Conservation (phyloP, 1,140 invertebrate species). For the Ceratosolen fusciceps region DNA sequence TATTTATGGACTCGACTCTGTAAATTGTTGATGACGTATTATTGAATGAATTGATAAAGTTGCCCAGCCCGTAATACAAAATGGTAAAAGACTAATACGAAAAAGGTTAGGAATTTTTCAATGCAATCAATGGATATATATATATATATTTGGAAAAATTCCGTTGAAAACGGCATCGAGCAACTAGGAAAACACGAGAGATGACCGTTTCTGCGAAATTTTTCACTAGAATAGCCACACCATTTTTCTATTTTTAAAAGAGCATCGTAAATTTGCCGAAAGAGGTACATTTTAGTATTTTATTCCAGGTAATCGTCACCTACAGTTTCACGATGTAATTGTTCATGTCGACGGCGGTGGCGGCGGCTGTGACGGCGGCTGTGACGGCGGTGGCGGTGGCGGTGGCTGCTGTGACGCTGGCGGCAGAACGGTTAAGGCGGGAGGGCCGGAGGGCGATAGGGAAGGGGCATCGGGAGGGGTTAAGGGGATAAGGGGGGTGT, state of each 20-base stretch:
- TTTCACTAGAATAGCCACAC: background rate
- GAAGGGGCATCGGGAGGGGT: no score
- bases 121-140: background rate
- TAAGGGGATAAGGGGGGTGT: no score
- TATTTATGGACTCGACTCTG: no score
- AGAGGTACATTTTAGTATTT: slow-evolving; percentile 1
- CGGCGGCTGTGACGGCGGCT: no score
- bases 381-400: no score
- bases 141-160: background rate
- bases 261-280: background rate
- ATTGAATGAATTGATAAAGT: no score
- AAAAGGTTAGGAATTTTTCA: background rate
- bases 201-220: background rate
- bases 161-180: background rate
- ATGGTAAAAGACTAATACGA: background rate
- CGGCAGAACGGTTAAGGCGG: no score
- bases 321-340: slow-evolving; percentile 2
- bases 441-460: no score
- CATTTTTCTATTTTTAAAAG: slow-evolving; percentile 13
- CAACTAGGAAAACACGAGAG: background rate
- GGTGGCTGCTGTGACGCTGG: no score
- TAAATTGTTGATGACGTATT: no score
- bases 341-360: background rate
- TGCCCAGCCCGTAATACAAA: background rate
- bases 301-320: slow-evolving; percentile 1